Evolutionary conservation across 2,113 vertebrate species (phyloP), one percentile per base, ranked within the genome.

Genomic region (Pungitius pungitius): DNA sequence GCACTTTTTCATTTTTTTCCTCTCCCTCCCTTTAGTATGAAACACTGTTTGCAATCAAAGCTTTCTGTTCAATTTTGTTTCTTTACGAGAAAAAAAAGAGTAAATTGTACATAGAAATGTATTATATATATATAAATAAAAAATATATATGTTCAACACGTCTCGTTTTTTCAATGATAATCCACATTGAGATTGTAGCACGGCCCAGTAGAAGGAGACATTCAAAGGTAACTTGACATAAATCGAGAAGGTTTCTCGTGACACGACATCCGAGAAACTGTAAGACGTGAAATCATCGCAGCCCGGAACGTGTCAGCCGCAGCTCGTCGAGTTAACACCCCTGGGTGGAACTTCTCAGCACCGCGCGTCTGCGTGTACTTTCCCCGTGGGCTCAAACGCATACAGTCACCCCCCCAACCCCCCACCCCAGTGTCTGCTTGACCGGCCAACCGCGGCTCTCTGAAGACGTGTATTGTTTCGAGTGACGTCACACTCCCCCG

Each of bases 21-120:
- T 85, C 73, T 78, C 86, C 76, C 75, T 81, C 80, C 87, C 79
- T 89, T 91, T 90, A 89, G 91, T 92, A 91, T 92, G 80, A 94
- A 92, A 93, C 90, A 93, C 92, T 94, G 94, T 94, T 92, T 90
- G 85, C 92, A 90, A 92, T 90, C 89, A 89, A 89, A 92, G 83
- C 81, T 85, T 88, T 91, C 83, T 89, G 74, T 85, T 91, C 92
- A 80, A 88, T 89, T 89, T 92, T 88, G 76, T 90, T 92, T 92
- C 87, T 91, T 91, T 88, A 87, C 82, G n/a, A 86, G 30, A 24
- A n/a, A 89, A 93, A 90, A 73, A 92, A 87, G 77, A 93, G 90
- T 89, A 90, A 93, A 93, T 93, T 95, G 93, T 95, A 94, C 75
- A 95, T 94, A 94, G 56, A 90, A 91, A 92, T 90, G 88, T 91